These are phyloP conservation scores for Cantharis nigra DNA, from an alignment of 2,888 invertebrate species.

Conservation along the genomic window DNA sequence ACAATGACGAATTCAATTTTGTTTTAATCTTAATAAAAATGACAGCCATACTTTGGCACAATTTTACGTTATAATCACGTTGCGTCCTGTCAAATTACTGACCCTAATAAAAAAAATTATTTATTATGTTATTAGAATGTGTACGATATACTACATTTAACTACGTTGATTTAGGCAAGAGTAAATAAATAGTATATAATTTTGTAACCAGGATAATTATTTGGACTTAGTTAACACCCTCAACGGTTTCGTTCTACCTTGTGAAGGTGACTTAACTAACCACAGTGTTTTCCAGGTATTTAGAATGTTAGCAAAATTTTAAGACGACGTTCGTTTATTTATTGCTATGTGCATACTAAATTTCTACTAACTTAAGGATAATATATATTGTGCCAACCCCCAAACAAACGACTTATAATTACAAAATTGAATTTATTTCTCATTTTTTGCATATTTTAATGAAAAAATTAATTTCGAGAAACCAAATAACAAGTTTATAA, in stretches of 20 bases:
- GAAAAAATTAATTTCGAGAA: neutral
- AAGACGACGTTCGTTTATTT: neutral
- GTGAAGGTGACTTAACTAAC: neutral
- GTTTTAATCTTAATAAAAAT: neutral
- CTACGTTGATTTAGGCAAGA: neutral
- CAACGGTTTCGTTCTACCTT: neutral
- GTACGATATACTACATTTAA: neutral
- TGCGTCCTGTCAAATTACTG: neutral
- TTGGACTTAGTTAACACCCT: neutral
- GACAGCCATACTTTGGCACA: neutral
- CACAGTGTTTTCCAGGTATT: neutral
- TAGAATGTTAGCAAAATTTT: neutral
- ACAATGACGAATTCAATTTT: neutral
- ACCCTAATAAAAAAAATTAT: neutral
- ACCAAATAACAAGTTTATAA: neutral
- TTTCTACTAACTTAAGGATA: neutral
- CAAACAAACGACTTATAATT: neutral
- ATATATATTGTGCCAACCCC: neutral
- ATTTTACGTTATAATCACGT: too few species aligned
- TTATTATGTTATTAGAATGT: neutral
- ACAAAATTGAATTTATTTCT: neutral
- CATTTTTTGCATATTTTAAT: neutral
- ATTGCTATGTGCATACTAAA: neutral
- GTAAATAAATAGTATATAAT: neutral
- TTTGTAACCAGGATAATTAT: neutral